Base-by-base conservation (phyloP, 2,888 invertebrate genomes). In the Proisotoma minuta region DNA sequence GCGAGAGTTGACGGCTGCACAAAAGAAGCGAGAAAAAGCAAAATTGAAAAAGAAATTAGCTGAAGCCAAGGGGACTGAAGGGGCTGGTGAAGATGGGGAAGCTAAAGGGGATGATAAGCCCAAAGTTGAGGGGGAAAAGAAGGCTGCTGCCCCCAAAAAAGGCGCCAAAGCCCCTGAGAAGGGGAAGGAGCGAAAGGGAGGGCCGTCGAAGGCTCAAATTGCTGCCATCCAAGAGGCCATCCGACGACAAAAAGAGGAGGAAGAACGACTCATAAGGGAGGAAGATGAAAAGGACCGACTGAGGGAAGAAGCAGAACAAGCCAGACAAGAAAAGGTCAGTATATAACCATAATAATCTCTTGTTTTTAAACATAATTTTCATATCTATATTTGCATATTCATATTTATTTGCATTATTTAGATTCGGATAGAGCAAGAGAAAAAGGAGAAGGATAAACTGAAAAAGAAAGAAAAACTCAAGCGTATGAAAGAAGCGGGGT, bases 401-500 rank as follows among this genome's bases (percentile, higher is more conserved):
- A 34, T 54, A 12, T 59, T 48, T 60, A 24, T 4, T 18, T 15
- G 34, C 54, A n/a, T 67, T 48, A 68, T 74, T 49, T 80, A 85
- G 76, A 81, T 84, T 73, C 79, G 87, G 62, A 78, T 90, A 68
- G 96, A 96, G 77, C 87, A 91, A 75, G 96, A 97, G 77, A 82
- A 84, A 67, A 94, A 89, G 76, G 91, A 91, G 71, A 86, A 84
- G 76, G 92, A 88, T 77, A 97, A 93, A 77, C 87, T 88, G 75
- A 91, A 91, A 76, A 92, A 95, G 79, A 93, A 92, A 76, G 95
- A 95, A 76, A 84, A 90, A 54, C 93, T 91, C 78, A 93, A 93
- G 75, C 84, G 92, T 76, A 82, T 94, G 73, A 97, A 97, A 78
- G 91, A 91, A n/a, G 97, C 97, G 80, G 98, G 43, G 15, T 20